These are phyloP conservation scores for Hypotaenidia okinawae DNA, from an alignment of 2,797 vertebrate genomes.

Conservation along the genomic window DNA sequence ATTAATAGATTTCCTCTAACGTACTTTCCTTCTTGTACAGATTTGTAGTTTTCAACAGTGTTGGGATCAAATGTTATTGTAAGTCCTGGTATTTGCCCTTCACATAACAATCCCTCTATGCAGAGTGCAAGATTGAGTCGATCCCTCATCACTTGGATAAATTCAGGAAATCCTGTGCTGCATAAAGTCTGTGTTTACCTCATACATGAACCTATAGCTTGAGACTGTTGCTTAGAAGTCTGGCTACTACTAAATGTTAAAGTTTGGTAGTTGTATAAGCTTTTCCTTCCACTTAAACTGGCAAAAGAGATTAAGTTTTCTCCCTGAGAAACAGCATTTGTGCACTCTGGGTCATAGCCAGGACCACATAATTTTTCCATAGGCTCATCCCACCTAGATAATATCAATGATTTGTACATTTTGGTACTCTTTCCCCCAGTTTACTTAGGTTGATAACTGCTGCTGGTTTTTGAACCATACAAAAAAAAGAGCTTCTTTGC, in stretches of 20 bases:
- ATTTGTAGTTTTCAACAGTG: not conserved
- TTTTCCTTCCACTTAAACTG: not conserved
- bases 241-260: not conserved
- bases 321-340: not conserved
- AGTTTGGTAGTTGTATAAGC: not conserved
- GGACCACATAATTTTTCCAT: not conserved
- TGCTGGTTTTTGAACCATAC: not conserved
- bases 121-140: not conserved
- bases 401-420: not conserved
- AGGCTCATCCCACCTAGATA: not conserved
- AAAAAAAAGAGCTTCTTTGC: not conserved
- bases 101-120: not conserved
- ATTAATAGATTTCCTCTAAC: not conserved
- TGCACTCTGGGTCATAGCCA: not conserved
- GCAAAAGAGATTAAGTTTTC: not conserved
- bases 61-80: not conserved
- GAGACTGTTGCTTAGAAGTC: not conserved
- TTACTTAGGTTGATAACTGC: not conserved
- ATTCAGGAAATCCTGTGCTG: not conserved
- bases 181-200: not conserved
- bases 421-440: not conserved
- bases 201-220: not conserved
- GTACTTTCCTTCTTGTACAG: not conserved
- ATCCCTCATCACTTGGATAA: not conserved
- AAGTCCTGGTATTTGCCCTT: not conserved